A percentile compares a stretch with the other conserved stretches of the same genome.
These are phyloP conservation scores for Prionace glauca DNA, from an alignment of 2,797 vertebrate genomes.

Conservation along the genomic window DNA sequence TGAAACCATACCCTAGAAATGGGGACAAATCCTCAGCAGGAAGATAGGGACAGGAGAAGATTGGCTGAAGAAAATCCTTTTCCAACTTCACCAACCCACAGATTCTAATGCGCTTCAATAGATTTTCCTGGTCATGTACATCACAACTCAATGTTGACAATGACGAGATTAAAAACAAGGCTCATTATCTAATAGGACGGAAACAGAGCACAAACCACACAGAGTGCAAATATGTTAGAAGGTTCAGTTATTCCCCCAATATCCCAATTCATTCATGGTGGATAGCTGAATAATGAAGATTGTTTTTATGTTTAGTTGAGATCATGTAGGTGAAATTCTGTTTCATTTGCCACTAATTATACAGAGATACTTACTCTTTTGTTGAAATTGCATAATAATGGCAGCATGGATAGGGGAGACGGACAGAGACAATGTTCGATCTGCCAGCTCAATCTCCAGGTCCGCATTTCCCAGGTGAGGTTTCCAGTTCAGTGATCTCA, in stretches of 20 bases:
- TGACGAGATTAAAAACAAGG: neutral
- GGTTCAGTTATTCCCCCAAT: neutral
- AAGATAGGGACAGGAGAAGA: neutral
- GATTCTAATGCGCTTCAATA: neutral
- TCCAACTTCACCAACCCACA: neutral
- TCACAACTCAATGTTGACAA: neutral
- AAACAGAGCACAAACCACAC: neutral
- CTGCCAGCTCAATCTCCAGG: slow-evolving; percentile 86
- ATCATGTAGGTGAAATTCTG: neutral
- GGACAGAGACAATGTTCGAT: slow-evolving; percentile 77
- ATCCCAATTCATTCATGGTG: neutral
- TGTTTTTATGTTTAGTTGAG: neutral
- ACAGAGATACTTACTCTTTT: slow-evolving; percentile 64
- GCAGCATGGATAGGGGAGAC: slow-evolving; percentile 89
- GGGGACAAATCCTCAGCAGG: neutral
- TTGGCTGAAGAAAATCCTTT: neutral
- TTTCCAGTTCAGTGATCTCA: slow-evolving; percentile 97
- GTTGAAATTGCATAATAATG: slow-evolving; percentile 91
- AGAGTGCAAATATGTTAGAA: neutral
- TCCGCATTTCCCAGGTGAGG: slow-evolving; percentile 86
- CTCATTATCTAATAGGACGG: neutral
- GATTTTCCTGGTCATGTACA: neutral
- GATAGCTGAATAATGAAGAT: neutral
- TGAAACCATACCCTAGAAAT: neutral
- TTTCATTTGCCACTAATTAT: neutral